Conservation (phyloP, 2,888 invertebrate genomes). For the Rhingia campestris region DNA sequence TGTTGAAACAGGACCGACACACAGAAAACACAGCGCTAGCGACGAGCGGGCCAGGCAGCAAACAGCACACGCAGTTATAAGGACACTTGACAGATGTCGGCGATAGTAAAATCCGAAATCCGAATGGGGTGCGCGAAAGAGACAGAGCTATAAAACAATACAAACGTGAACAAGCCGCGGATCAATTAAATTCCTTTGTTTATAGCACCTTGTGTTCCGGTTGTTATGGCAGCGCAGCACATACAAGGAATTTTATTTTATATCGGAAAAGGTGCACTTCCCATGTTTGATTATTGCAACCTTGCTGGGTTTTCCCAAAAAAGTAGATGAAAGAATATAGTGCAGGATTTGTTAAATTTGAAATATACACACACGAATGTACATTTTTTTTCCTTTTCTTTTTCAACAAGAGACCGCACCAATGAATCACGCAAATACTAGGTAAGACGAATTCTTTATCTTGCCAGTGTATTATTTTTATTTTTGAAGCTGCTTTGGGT, state of each 20-base stretch:
- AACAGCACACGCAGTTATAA: slow-evolving; percentile 27
- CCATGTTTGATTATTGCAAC: slow-evolving; percentile 1
- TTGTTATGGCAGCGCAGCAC: slow-evolving; percentile 55
- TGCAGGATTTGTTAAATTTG: not conserved
- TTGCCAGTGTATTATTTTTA: slow-evolving; percentile 29
- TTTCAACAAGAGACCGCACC: slow-evolving; percentile 9
- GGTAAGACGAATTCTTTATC: slow-evolving; percentile 39
- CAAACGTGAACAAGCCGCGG: slow-evolving; percentile 41
- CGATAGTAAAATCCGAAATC: slow-evolving; percentile 13
- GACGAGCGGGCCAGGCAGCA: slow-evolving; percentile 6
- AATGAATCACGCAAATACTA: slow-evolving; percentile 64
- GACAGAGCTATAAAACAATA: slow-evolving; percentile 50
- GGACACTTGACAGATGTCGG: slow-evolving; percentile 71
- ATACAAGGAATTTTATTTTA: not conserved
- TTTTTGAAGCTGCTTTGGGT: slow-evolving; percentile 25
- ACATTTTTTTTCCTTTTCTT: too few species aligned
- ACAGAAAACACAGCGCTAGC: not conserved
- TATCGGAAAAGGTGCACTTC: slow-evolving; percentile 15
- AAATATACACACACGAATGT: slow-evolving; percentile 13
- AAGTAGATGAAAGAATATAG: slow-evolving; percentile 8
- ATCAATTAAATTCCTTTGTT: slow-evolving; percentile 73
- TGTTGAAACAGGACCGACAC: slow-evolving; percentile 45
- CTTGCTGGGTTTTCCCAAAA: not conserved
- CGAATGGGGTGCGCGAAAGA: slow-evolving; percentile 64
- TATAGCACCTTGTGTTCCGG: slow-evolving; percentile 69